Percentiles rank a stretch among this genome's conserved stretches.
phyloP scores from a whole-genome alignment of 2,113 vertebrate genomes.

The Nibea albiflora region DNA sequence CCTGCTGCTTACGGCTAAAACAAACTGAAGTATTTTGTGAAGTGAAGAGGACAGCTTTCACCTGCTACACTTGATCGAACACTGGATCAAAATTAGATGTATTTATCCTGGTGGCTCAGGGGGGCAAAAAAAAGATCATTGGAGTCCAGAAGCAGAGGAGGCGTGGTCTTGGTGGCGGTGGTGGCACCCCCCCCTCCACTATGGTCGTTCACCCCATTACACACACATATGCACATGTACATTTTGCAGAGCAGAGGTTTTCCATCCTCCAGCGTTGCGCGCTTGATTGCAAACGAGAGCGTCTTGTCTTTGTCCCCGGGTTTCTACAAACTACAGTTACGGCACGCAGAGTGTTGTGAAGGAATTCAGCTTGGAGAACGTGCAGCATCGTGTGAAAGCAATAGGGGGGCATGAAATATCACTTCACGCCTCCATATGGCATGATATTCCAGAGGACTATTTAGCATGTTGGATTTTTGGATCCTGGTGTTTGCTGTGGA shows the following conservation, averaged over 20 bases:
- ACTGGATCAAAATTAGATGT: background rate
- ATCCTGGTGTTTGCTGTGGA: background rate
- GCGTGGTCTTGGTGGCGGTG: background rate
- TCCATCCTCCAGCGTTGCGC: constrained; percentile 35
- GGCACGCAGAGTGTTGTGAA: background rate
- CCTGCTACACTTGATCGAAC: background rate
- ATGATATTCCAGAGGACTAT: background rate
- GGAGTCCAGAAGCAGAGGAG: background rate
- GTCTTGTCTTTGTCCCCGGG: constrained; percentile 49
- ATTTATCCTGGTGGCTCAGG: background rate
- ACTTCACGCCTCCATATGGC: background rate
- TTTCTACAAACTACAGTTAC: background rate
- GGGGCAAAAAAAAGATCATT: background rate
- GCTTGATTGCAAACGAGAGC: constrained; percentile 51
- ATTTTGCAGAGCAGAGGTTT: constrained; percentile 39
- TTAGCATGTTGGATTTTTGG: background rate
- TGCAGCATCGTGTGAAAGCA: background rate
- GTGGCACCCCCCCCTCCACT: background rate
- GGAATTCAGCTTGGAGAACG: background rate
- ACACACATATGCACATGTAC: constrained; percentile 40
- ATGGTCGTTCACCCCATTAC: constrained; percentile 36
- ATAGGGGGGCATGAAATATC: background rate
- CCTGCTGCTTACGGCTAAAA: background rate
- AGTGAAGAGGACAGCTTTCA: constrained; percentile 7
- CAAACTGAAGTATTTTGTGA: background rate